Evolutionary conservation across 2,888 invertebrate genomes (phyloP).

Genomic region (Trichacis sp.): DNA sequence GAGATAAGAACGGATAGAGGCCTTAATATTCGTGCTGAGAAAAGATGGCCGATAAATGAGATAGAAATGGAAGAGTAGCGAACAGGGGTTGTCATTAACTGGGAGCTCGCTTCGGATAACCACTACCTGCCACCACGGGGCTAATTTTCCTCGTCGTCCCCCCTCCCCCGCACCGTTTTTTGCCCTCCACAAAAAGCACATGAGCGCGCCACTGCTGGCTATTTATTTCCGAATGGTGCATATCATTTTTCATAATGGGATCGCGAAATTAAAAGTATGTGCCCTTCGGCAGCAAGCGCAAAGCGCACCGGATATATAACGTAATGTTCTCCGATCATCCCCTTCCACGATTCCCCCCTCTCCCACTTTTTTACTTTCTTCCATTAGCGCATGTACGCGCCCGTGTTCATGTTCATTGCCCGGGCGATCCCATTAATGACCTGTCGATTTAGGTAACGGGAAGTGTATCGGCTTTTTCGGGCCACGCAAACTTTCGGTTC

Average conservation of each 20-base stretch:
- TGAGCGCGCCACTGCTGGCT: conserved; percentile 58
- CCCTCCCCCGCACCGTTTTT: conserved; percentile 43
- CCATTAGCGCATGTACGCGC: not conserved
- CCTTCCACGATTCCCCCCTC: not conserved
- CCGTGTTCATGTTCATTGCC: too few relatives aligned
- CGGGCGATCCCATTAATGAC: too few relatives aligned
- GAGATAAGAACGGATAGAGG: conserved; percentile 18
- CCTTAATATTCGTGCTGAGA: conserved; percentile 7
- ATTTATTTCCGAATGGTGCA: conserved; percentile 64
- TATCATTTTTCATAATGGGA: conserved; percentile 63
- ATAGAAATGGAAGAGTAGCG: conserved; percentile 52
- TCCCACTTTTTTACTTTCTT: too few relatives aligned
- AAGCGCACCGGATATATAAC: conserved; percentile 17
- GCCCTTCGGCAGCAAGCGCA: conserved; percentile 53
- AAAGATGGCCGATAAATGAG: conserved; percentile 55
- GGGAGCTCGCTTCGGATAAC: conserved; percentile 67
- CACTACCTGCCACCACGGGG: conserved; percentile 66
- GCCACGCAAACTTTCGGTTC: too few relatives aligned
- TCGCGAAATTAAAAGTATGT: conserved; percentile 58
- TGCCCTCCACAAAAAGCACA: conserved; percentile 56
- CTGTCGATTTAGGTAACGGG: too few relatives aligned
- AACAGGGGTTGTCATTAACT: conserved; percentile 68
- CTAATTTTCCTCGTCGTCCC: conserved; percentile 64
- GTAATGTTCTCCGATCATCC: conserved; percentile 5
- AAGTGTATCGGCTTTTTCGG: too few relatives aligned